Percentiles rank a stretch among this genome's conserved stretches.
Evolutionary conservation across 2,888 invertebrate species (phyloP).

Genomic region (Rhimphoctona megacephalus): DNA sequence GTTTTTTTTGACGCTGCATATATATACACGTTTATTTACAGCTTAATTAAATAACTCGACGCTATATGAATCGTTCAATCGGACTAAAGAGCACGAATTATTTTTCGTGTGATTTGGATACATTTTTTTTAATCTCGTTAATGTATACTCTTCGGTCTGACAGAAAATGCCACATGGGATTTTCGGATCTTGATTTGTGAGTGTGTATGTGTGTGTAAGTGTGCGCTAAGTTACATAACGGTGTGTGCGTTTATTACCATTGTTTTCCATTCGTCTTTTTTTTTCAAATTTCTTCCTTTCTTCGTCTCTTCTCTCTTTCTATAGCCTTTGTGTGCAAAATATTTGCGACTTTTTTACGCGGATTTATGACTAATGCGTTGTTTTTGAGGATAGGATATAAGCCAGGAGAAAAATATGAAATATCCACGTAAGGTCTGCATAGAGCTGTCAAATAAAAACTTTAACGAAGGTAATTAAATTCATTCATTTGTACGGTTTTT

Average conservation of each 20-base stretch:
- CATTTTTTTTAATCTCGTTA: constrained; percentile 20
- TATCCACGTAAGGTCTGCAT: constrained; percentile 1
- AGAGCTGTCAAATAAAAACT: background rate
- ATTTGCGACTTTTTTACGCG: constrained; percentile 13
- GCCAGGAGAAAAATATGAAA: constrained; percentile 52
- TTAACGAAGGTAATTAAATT: background rate
- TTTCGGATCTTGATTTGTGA: constrained; percentile 16
- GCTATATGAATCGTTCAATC: constrained; percentile 46
- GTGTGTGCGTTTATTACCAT: constrained; percentile 64
- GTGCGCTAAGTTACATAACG: constrained; percentile 69
- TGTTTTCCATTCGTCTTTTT: constrained; percentile 21
- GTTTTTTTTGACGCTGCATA: constrained; percentile 23
- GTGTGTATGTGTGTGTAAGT: constrained; percentile 34
- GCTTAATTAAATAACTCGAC: constrained; percentile 58
- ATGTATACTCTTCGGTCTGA: background rate
- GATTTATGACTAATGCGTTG: constrained; percentile 65
- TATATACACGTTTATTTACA: constrained; percentile 72
- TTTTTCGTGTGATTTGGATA: constrained; percentile 26
- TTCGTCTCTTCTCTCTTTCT: constrained; percentile 29
- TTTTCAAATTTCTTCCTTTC: constrained; percentile 27
- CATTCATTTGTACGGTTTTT: background rate
- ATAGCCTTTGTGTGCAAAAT: constrained; percentile 43
- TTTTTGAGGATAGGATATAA: constrained; percentile 48
- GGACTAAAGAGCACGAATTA: constrained; percentile 41
- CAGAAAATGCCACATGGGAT: constrained; percentile 1